Evolutionary conservation across 2,113 vertebrate species (phyloP), one percentile per base, ranked within the genome.

Genomic region (Collichthys lucidus): DNA sequence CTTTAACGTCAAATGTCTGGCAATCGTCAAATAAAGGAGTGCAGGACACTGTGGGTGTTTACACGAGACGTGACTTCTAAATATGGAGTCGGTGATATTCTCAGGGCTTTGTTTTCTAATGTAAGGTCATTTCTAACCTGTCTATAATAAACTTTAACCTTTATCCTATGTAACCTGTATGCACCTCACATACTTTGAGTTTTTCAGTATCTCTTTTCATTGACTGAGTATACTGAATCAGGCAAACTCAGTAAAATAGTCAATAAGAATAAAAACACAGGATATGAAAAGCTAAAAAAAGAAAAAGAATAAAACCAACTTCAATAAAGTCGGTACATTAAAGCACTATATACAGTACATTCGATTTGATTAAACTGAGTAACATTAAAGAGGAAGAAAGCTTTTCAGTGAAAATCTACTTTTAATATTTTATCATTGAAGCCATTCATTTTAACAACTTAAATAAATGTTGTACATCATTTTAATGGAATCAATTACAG

Each of bases 11-110:
- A 77, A 63, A 80, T 74, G 74, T 64, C 72, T 77, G 71, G 47
- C 55, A 61, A 69, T 84, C 46, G 3, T 74, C 71, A 76, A 75
- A 80, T 62, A 77, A 80, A 85, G 65, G 17, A 47, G 62, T n/a
- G 64, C 63, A 64, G 67, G 66, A 65, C 50, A 44, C 16, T 61
- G 76, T 80, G 60, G 68, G 80, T 69, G 79, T 86, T 86, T 83
- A 77, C 74, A 86, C 68, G 79, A 76, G 86, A 83, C 56, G 70
- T 88, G 85, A 90, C 91, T 85, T 85, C 76, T 77, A 75, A 75
- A 53, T 44, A 73, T 52, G 49, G 40, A n/a, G 68, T 26, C 40
- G 19, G 74, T 24, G 4, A 55, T 47, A 46, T 69, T 53, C 47
- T 72, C 55, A 46, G 20, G 19, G 35, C 55, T 71, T 44, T 68